These are phyloP conservation scores for Scrobipalpa costella DNA, from an alignment of 2,888 invertebrate genomes.

Conservation along the genomic window DNA sequence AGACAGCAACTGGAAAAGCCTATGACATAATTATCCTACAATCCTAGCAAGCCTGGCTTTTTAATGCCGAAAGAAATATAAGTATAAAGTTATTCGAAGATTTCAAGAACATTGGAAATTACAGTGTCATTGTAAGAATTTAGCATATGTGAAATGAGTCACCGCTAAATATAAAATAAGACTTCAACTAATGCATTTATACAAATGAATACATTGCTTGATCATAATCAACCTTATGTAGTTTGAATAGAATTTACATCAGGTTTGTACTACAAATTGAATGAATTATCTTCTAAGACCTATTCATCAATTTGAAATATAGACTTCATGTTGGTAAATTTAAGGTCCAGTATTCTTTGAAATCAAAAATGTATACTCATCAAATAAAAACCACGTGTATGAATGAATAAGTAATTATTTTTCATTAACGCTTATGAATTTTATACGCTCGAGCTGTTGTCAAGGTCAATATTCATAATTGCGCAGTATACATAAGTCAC, in stretches of 20 bases:
- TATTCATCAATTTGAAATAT: not conserved
- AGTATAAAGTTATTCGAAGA: too few species aligned
- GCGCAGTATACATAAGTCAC: not conserved
- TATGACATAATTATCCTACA: too few species aligned
- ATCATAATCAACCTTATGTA: not conserved
- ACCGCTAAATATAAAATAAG: not conserved
- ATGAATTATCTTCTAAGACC: not conserved
- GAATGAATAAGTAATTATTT: constrained; percentile 12
- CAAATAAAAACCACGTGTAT: not conserved
- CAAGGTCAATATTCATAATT: constrained; percentile 7
- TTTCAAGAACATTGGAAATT: too few species aligned
- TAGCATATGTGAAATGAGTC: too few species aligned
- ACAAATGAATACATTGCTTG: not conserved
- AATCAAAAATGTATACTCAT: not conserved
- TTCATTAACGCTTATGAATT: constrained; percentile 4
- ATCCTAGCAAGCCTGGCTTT: too few species aligned
- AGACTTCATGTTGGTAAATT: not conserved
- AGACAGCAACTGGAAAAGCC: too few species aligned
- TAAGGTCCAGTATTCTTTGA: not conserved
- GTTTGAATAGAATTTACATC: not conserved
- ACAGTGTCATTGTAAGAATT: too few species aligned
- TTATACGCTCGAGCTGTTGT: not conserved
- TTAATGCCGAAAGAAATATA: too few species aligned
- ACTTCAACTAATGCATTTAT: constrained; percentile 1
- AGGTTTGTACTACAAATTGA: not conserved